phyloP scores from a whole-genome alignment of 2,113 vertebrate genomes.

The Cyanoderma ruficeps region DNA sequence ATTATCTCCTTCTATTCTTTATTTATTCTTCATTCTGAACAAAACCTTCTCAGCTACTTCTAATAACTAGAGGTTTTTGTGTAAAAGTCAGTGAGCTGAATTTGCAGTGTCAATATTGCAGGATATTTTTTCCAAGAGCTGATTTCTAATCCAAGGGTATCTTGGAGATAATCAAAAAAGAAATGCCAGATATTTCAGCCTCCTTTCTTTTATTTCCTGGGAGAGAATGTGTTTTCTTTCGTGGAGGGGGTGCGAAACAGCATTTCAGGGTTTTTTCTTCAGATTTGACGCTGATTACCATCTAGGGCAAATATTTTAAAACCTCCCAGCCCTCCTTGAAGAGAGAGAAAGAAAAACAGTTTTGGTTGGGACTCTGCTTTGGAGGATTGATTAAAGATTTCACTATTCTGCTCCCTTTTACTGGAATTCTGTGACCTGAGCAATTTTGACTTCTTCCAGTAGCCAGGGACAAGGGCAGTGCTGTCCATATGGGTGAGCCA shows the following conservation, averaged over 20 bases:
- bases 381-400: background rate
- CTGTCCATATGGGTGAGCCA: background rate
- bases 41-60: background rate
- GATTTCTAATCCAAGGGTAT: background rate
- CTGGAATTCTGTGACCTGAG: background rate
- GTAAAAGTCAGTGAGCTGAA: background rate
- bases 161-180: background rate
- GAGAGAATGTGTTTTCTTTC: background rate
- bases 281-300: background rate
- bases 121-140: background rate
- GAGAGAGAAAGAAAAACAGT: background rate
- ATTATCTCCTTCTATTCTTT: background rate
- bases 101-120: background rate
- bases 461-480: background rate
- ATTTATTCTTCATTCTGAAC: background rate
- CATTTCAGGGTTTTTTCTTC: background rate
- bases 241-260: background rate
- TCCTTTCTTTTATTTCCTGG: background rate
- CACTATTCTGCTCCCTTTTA: background rate
- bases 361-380: background rate
- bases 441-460: background rate
- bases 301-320: background rate
- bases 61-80: background rate
- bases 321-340: background rate
- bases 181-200: background rate